phyloP scores from a whole-genome alignment of 2,113 vertebrate species.

The Ailurus styani region DNA sequence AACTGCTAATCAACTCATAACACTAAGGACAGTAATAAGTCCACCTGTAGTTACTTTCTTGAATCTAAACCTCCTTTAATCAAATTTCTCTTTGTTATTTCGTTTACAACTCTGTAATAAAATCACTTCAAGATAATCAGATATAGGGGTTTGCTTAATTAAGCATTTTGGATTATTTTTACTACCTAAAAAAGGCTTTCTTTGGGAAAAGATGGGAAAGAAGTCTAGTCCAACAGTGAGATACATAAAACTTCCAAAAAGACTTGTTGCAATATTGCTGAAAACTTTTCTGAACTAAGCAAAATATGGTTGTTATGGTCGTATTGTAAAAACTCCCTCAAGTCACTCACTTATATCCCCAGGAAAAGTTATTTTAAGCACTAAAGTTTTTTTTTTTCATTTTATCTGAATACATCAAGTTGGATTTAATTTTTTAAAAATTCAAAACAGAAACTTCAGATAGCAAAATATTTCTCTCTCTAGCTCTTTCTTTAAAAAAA shows the following conservation, averaged over 20 bases:
- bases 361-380: constrained; percentile 8
- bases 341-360: neutral
- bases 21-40: neutral
- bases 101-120: neutral
- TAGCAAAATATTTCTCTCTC: neutral
- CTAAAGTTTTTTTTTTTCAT: neutral
- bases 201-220: neutral
- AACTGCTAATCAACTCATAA: neutral
- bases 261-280: neutral
- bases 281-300: neutral
- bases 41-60: neutral
- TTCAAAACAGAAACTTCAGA: neutral
- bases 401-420: neutral
- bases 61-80: neutral
- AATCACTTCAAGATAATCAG: constrained; percentile 18
- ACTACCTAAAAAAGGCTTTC: neutral
- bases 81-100: neutral
- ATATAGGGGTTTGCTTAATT: neutral
- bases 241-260: constrained; percentile 26
- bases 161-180: neutral
- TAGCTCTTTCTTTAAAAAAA: neutral
- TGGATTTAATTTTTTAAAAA: neutral
- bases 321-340: neutral
- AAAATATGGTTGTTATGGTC: neutral
- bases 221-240: neutral